Evolutionary conservation across 2,113 vertebrate genomes (phyloP).

Genomic region (Apteryx owenii): DNA sequence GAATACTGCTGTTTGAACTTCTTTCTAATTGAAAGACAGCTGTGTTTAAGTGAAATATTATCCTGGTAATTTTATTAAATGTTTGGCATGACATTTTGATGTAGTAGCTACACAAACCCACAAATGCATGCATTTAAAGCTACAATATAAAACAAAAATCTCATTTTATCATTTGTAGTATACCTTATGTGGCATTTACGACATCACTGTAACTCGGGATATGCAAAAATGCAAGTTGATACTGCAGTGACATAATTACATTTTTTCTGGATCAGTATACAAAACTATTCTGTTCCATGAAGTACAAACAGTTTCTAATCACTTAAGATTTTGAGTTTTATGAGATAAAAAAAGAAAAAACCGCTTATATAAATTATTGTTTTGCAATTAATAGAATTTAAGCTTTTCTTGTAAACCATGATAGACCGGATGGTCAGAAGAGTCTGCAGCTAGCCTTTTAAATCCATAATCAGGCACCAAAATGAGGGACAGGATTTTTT

Average conservation of each 20-base stretch:
- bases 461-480: neutral
- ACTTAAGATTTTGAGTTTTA: neutral
- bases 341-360: neutral
- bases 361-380: neutral
- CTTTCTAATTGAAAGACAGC: neutral
- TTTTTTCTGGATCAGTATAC: neutral
- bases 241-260: neutral
- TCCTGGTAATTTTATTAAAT: neutral
- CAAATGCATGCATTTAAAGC: neutral
- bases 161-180: neutral
- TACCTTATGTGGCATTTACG: neutral
- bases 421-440: neutral
- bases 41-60: neutral
- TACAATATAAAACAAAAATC: neutral
- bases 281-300: neutral
- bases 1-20: neutral
- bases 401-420: neutral
- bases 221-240: neutral
- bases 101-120: neutral
- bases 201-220: neutral
- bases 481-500: neutral
- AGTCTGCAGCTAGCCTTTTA: neutral
- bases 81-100: neutral
- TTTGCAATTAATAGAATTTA: neutral
- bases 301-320: neutral